Base-by-base conservation (phyloP, 2,888 invertebrate genomes). In the Callyntrura guangdongensis region DNA sequence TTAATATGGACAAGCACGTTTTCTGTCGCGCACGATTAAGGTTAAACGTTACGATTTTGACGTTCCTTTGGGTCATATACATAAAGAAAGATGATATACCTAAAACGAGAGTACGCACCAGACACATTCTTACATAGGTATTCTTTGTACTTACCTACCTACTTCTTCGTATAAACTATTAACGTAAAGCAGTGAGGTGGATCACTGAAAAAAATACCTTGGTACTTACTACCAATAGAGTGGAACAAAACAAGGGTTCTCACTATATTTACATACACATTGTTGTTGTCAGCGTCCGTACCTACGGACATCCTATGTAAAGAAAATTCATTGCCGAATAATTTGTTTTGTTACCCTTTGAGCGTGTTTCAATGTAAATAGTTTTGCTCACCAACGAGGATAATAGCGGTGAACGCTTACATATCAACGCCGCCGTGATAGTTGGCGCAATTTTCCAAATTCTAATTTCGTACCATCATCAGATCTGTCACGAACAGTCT, bases 1-100 rank as follows among this genome's bases (percentile, higher is more conserved):
- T 89, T 77, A 77, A 84, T 84, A 89, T 84, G 89, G 89, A 89
- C 83, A 77, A 89, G 89, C 89, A 84, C 89, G 83, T 82, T 82
- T 72, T 88, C 72, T 88, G 88, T 84, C 77, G 49, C 36, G 74
- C 89, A 89, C 89, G 89, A 89, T 89, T 89, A 89, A 89, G 89
- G 89, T 89, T 89, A 89, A 89, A 89, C 64, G 89, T 36, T 77
- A 27, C 64, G 49, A 45, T 87, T 45, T 82, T 82, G 69, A 61
- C 59, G 61, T 82, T 84, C 49, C 84, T 89, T 89, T 84, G 64
- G 84, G 64, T 77, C 77, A 74, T 69, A 79, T 12, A 45, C 14
- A 77, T 47, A 56, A 88, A 88, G 45, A 59, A 77, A 69, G 56
- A 56, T 69, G 87, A 69, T 77, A 3, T 64, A 67, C 59, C 11